Evolutionary conservation across 2,113 vertebrate species (phyloP).

Genomic region (Chloropsis hardwickii): DNA sequence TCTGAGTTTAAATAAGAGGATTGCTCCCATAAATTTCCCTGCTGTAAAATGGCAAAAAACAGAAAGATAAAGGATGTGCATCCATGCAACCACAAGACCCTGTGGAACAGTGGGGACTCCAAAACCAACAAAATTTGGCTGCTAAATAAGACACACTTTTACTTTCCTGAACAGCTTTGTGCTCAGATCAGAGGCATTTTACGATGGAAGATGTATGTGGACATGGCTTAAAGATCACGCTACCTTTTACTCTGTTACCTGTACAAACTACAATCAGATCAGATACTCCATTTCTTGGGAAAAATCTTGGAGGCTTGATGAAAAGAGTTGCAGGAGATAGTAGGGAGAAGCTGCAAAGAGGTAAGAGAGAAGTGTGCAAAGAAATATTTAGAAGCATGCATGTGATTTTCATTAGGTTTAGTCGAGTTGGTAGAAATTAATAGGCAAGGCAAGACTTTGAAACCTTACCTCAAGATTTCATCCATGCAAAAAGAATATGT

Average conservation of each 20-base stretch:
- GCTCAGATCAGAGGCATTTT: background rate
- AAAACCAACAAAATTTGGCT: background rate
- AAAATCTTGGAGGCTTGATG: background rate
- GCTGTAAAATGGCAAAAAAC: background rate
- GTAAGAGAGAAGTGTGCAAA: accelerated
- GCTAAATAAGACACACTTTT: background rate
- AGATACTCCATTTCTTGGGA: background rate
- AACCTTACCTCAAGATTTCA: background rate
- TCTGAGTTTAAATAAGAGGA: background rate
- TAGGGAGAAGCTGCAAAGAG: background rate
- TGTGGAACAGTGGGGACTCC: background rate
- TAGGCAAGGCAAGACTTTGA: background rate
- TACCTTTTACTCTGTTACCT: background rate
- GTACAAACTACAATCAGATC: background rate
- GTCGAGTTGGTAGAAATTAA: background rate
- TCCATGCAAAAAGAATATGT: background rate
- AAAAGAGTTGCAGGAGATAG: background rate
- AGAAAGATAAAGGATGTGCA: background rate
- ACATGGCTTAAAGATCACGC: background rate
- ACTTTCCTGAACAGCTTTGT: background rate
- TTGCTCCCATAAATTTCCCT: background rate
- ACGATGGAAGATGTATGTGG: background rate
- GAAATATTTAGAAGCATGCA: background rate
- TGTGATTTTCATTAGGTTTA: background rate
- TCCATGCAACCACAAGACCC: background rate